A percentile compares a stretch with the other conserved stretches of the same genome.
These are phyloP conservation scores for Hippocampus abdominalis DNA, from an alignment of 2,113 vertebrate species.

Conservation along the genomic window DNA sequence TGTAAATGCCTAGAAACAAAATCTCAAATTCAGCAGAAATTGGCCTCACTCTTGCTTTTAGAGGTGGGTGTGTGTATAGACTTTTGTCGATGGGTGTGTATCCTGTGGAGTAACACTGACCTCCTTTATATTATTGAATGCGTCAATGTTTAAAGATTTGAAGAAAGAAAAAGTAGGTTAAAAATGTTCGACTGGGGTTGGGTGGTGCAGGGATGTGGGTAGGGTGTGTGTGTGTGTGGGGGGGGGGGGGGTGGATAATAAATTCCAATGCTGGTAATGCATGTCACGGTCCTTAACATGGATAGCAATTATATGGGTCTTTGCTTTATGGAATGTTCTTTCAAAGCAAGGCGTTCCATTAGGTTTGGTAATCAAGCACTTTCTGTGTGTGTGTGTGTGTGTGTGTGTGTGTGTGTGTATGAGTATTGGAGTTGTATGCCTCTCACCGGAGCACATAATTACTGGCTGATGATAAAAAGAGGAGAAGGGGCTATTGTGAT, in stretches of 20 bases:
- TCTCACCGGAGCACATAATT: conserved; percentile 60
- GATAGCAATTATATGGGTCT: conserved; percentile 58
- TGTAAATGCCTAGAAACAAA: background rate
- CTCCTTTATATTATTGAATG: background rate
- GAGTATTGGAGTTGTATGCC: conserved; percentile 15
- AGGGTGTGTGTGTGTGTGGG: no score
- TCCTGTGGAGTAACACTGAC: background rate
- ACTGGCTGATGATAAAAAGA: conserved; percentile 58
- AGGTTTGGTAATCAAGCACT: conserved; percentile 53
- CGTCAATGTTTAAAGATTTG: background rate
- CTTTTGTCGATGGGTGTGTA: background rate
- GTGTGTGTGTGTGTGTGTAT: conserved; percentile 2
- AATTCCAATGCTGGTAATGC: conserved; percentile 13
- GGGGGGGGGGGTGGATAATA: background rate
- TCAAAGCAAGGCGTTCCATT: conserved; percentile 53
- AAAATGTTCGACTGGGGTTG: background rate
- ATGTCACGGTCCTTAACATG: conserved; percentile 19
- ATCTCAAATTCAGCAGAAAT: background rate
- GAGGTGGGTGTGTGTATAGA: background rate
- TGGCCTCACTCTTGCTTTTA: background rate
- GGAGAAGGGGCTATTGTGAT: conserved; percentile 44
- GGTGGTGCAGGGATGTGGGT: no score
- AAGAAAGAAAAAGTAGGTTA: conserved; percentile 6
- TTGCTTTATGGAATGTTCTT: conserved; percentile 57
- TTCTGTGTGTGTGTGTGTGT: conserved; percentile 14